Base-by-base conservation (phyloP, 1,140 invertebrate genomes). In the Dendroctonus ponderosae region DNA sequence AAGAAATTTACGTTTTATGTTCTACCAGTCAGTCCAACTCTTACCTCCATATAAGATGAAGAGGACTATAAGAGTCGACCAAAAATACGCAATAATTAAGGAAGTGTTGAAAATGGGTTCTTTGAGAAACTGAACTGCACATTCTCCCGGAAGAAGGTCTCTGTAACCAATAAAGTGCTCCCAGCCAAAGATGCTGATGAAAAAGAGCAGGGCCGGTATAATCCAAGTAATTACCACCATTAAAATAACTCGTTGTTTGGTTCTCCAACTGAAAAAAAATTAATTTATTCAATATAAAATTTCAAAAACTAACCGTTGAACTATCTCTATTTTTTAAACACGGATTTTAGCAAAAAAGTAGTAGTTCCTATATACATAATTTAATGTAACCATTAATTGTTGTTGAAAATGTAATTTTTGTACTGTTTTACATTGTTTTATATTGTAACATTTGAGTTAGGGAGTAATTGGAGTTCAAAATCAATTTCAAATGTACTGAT, bases 181-280 rank as follows among this genome's bases (percentile, higher is more conserved):
- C 96, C 98, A 99, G 39, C 97, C 97, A 76, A 99, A 98, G 69
- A 99, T 99, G 60, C 94, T 96, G 59, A 96, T 96, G 79, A 99
- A 99, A 80, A 99, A 99, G 5, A 99, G 82, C 11, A 98, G 80
- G 0, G 94, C 91, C 5, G 98, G 97, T 63, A 99, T 91, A 41
- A 99, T 93, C 98, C 98, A 99, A 0, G 96, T 99, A 9, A 99
- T 96, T 4, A 91, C 88, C 0, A 97, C 90, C 87, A 97, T 96
- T 84, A 90, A 94, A 43, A 95, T 88, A 0, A 97, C 92, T 71
- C 91, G 86, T 67, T 89, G 88, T 74, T 97, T 95, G 0, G 98
- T 99, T 50, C 98, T 84, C 98, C 98, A 99, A 72, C 92, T 63
- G 43, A 56, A 52, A 11, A 39, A 61, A 40, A 50, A 12, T 15